Evolutionary conservation across 2,888 invertebrate genomes (phyloP).

Genomic region (Cremastinae sp.): DNA sequence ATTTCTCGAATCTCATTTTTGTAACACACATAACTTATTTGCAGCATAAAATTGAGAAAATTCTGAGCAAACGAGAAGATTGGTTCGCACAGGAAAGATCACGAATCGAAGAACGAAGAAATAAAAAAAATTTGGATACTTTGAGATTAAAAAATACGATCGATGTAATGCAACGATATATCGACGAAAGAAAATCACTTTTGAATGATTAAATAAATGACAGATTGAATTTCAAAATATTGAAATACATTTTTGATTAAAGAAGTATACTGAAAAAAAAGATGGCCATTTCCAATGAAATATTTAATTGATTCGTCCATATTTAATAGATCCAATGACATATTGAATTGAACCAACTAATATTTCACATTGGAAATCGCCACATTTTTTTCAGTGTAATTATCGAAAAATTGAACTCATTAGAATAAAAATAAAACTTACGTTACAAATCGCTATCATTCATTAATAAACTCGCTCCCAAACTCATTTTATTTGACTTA

Average conservation of each 20-base stretch:
- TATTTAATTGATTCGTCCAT: too few species aligned
- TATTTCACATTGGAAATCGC: too few species aligned
- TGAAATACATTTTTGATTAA: neutral
- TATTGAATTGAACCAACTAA: too few species aligned
- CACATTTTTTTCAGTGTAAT: neutral
- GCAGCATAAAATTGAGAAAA: constrained; percentile 47
- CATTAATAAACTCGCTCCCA: constrained; percentile 67
- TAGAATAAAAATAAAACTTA: constrained; percentile 13
- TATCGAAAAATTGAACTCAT: neutral
- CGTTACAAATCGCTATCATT: constrained; percentile 60
- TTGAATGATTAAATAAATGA: neutral
- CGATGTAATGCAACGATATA: constrained; percentile 54
- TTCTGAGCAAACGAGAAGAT: constrained; percentile 27
- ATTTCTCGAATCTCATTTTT: too few species aligned
- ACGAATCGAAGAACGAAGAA: constrained; percentile 26
- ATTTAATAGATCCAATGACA: too few species aligned
- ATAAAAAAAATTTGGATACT: constrained; percentile 34
- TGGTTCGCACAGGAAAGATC: constrained; percentile 26
- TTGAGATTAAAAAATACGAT: constrained; percentile 41
- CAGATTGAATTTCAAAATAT: neutral
- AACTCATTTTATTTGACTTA: constrained; percentile 53
- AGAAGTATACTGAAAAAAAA: neutral
- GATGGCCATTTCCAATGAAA: too few species aligned
- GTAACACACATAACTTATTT: too few species aligned
- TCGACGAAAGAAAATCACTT: constrained; percentile 45